Percentiles rank a stretch among this genome's conserved stretches.
Conservation (phyloP, 1,140 invertebrate genomes). For the Dendroctonus ponderosae region DNA sequence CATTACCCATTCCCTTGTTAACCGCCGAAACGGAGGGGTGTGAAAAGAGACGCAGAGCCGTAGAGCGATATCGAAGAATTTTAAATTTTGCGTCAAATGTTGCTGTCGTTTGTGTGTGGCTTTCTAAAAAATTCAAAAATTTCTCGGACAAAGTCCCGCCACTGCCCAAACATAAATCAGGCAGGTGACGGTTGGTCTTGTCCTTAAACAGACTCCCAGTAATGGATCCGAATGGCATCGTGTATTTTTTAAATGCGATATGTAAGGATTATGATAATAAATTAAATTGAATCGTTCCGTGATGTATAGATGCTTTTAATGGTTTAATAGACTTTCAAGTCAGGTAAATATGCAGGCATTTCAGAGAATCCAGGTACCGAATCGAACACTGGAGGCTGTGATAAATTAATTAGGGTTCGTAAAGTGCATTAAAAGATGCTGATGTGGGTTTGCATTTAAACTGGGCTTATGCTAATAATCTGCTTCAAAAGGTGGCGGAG, state of each 20-base stretch:
- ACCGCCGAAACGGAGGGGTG: conserved; percentile 1
- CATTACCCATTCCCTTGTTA: conserved; percentile 34
- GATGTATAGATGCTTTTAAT: conserved; percentile 7
- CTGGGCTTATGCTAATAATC: too few species aligned
- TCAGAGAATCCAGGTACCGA: neutral
- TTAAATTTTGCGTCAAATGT: neutral
- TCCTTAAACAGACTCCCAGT: neutral
- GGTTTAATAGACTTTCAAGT: conserved; percentile 5
- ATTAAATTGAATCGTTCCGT: conserved; percentile 6
- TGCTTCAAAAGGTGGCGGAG: too few species aligned
- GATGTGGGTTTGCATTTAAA: too few species aligned
- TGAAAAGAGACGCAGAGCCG: too few species aligned
- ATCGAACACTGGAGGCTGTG: conserved; percentile 1
- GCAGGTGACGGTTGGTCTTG: too few species aligned
- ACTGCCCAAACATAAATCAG: too few species aligned
- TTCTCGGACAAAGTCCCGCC: too few species aligned
- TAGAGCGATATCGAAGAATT: too few species aligned
- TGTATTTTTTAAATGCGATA: conserved; percentile 8
- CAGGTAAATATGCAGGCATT: conserved; percentile 1
- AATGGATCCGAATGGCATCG: conserved; percentile 1
- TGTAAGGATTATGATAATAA: conserved; percentile 8
- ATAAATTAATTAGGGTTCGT: conserved; percentile 3
- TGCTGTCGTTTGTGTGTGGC: neutral
- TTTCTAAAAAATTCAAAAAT: neutral
- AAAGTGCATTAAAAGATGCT: neutral